These are phyloP conservation scores for Donacobius atricapilla DNA, from an alignment of 2,113 vertebrate species.

Conservation along the genomic window DNA sequence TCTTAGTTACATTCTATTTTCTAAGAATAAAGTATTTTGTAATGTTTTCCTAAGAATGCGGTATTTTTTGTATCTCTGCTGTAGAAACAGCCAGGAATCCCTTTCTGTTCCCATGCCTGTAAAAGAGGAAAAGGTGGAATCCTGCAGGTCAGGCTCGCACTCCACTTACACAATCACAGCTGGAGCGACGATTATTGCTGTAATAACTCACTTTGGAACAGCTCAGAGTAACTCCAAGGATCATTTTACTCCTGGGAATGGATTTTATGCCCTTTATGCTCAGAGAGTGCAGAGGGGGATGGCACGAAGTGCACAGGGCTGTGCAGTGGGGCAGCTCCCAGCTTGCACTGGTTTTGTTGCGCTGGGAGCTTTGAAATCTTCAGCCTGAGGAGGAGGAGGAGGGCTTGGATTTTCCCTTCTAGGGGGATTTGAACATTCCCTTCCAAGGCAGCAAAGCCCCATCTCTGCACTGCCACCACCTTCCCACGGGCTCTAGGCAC, in stretches of 20 bases:
- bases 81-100: not conserved
- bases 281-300: not conserved
- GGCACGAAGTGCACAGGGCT: not conserved
- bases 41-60: not conserved
- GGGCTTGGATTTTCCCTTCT: not conserved
- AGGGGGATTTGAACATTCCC: not conserved
- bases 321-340: not conserved
- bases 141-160: not conserved
- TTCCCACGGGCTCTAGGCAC: fast-evolving
- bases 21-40: not conserved
- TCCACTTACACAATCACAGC: not conserved
- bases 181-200: not conserved
- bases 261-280: not conserved
- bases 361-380: not conserved
- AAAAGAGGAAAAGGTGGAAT: not conserved
- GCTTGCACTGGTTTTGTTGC: not conserved
- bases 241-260: not conserved
- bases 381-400: fast-evolving
- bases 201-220: not conserved
- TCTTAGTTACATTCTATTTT: not conserved
- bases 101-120: not conserved
- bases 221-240: not conserved
- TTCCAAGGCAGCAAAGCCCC: not conserved
- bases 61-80: not conserved
- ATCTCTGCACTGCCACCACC: fast-evolving